Evolutionary conservation across 2,113 vertebrate species (phyloP).

Genomic region (Leuciscus idus): DNA sequence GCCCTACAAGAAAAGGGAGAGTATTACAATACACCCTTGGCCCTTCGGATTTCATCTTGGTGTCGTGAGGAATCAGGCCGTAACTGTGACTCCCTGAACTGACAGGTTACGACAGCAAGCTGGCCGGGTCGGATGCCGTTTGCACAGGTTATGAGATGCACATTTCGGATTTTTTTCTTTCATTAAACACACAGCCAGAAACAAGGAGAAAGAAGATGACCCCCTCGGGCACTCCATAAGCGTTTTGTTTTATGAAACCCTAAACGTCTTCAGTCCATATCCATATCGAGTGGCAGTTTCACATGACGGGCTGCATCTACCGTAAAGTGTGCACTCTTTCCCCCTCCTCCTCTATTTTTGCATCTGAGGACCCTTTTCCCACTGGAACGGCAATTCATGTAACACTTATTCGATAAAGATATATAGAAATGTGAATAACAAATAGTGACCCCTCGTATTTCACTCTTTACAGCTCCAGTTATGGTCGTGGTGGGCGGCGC

Average conservation of each 20-base stretch:
- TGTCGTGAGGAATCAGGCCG: conserved; percentile 34
- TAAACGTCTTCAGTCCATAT: conserved; percentile 59
- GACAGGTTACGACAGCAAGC: conserved; percentile 44
- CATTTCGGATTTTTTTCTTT: conserved; percentile 53
- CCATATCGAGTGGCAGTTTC: conserved; percentile 21
- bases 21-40: conserved; percentile 36
- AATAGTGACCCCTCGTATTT: conserved; percentile 47
- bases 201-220: conserved; percentile 48
- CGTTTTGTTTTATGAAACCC: conserved; percentile 63
- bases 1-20: background rate
- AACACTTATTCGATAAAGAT: conserved; percentile 56
- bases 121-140: conserved; percentile 20
- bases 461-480: conserved; percentile 56
- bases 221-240: conserved; percentile 46
- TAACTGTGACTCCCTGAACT: conserved; percentile 25
- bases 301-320: conserved; percentile 28
- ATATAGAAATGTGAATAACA: conserved; percentile 47
- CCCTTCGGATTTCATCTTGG: conserved; percentile 41
- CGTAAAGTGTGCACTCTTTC: conserved; percentile 39
- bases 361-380: background rate
- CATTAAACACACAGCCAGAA: conserved; percentile 55
- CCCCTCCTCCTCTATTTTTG: background rate
- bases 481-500: conserved; percentile 46
- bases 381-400: conserved; percentile 54
- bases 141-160: conserved; percentile 45